Conservation (phyloP, 2,888 invertebrate genomes). For the Melanotus villosus region DNA sequence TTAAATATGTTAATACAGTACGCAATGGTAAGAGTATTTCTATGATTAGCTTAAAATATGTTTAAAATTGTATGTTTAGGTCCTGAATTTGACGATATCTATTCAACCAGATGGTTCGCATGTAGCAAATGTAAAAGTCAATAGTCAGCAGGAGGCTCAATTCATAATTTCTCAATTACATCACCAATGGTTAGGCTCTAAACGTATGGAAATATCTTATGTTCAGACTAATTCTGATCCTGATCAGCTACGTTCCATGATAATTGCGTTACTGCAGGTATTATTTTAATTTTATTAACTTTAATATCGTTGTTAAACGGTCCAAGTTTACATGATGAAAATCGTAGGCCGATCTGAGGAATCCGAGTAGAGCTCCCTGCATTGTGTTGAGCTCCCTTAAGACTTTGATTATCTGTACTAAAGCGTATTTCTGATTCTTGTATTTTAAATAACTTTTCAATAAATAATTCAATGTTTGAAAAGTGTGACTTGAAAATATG, state of each 20-base stretch:
- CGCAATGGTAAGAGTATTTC: slow-evolving; percentile 73
- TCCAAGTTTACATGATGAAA: too few relatives aligned
- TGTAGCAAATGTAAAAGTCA: slow-evolving; percentile 80
- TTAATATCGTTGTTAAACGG: too few relatives aligned
- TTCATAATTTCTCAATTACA: slow-evolving; percentile 87
- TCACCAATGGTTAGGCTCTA: slow-evolving; percentile 85
- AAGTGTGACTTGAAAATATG: too few relatives aligned
- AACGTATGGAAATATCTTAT: slow-evolving; percentile 84
- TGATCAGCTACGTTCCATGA: slow-evolving; percentile 77
- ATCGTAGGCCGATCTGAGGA: slow-evolving; percentile 53
- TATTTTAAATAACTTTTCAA: too few relatives aligned
- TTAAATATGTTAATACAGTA: slow-evolving; percentile 76
- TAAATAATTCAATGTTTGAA: too few relatives aligned
- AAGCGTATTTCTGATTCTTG: slow-evolving; percentile 23
- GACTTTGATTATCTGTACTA: not conserved
- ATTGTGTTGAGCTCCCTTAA: slow-evolving; percentile 20
- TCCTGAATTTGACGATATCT: slow-evolving; percentile 74
- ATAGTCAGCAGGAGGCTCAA: slow-evolving; percentile 76
- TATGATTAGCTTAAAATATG: too few relatives aligned
- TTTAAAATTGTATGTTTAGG: slow-evolving; percentile 64
- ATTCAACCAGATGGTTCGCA: slow-evolving; percentile 78
- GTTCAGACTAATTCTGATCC: slow-evolving; percentile 76
- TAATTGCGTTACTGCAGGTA: slow-evolving; percentile 79
- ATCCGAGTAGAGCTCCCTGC: slow-evolving; percentile 45
- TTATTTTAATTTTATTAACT: too few relatives aligned